Percentiles rank a stretch among this genome's conserved stretches.
phyloP scores from a whole-genome alignment of 2,888 invertebrate genomes.

The Bugula neritina region DNA sequence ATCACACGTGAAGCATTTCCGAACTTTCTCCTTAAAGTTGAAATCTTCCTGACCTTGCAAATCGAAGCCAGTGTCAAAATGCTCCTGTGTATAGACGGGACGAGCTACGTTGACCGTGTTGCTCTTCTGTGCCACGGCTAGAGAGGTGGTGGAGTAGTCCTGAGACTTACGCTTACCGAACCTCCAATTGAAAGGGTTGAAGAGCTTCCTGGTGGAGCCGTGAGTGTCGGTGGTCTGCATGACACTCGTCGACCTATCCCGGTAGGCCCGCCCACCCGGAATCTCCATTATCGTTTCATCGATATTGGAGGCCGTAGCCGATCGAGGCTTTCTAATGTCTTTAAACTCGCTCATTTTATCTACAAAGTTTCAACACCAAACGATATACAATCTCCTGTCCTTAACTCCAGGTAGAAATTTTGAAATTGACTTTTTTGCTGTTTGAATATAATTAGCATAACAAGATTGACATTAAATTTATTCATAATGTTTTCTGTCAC shows the following conservation, averaged over 20 bases:
- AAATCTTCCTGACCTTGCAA: slow-evolving; percentile 27
- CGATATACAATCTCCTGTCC: no score
- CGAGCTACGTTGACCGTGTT: slow-evolving; percentile 35
- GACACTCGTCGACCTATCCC: slow-evolving; percentile 1
- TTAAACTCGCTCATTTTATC: slow-evolving; percentile 20
- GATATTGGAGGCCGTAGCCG: slow-evolving; percentile 15
- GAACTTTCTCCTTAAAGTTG: slow-evolving; percentile 32
- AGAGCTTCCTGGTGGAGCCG: slow-evolving; percentile 12
- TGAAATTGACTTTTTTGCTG: no score
- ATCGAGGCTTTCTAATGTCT: slow-evolving; percentile 19
- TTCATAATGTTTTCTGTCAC: no score
- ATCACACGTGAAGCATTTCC: slow-evolving; percentile 33
- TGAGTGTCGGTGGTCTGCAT: neutral
- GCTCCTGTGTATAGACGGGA: slow-evolving; percentile 39
- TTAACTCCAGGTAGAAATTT: no score
- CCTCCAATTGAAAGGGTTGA: slow-evolving; percentile 21
- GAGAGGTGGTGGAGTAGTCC: slow-evolving; percentile 11
- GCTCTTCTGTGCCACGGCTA: slow-evolving; percentile 23
- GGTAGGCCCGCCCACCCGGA: neutral
- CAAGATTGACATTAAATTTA: no score
- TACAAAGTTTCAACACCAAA: no score
- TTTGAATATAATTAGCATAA: no score
- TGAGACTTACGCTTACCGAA: slow-evolving; percentile 19
- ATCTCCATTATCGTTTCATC: slow-evolving; percentile 12
- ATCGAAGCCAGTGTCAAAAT: slow-evolving; percentile 39